Base-by-base conservation (phyloP, 2,888 invertebrate genomes). In the Trimorus sp. region DNA sequence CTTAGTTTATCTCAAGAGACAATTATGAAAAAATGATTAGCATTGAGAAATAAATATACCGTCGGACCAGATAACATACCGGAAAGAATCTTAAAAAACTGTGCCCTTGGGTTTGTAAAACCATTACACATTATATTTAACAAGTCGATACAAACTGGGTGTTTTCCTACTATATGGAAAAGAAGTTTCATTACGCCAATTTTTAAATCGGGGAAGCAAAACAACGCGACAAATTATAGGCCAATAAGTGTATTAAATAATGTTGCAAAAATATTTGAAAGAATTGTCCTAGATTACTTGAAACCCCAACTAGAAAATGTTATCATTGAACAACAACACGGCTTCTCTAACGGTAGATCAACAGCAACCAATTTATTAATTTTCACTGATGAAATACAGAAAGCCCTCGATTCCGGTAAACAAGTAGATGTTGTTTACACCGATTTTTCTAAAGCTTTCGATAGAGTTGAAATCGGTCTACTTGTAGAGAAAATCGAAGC, bases 391-490 rank as follows among this genome's bases (percentile, higher is more conserved):
- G 38, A 37, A 12, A 16, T 70, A 11, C 7, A 11, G 11, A 45
- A 14, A n/a, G 15, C 14, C 0, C n/a, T 59, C 1, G 69, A 58
- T 0, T 12, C 3, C 0, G 16, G 40, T 9, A 15, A 48, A 48
- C 69, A 69, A 49, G 40, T 58, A 8, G 69, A 69, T 59, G n/a
- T 58, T 0, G 49, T 59, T 12, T 85, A 85, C 48, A 84, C 82
- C 0, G 84, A 84, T 56, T 85, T 87, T n/a, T 66, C 53, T 0
- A 60, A 71, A 42, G 70, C 70, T 0, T 71, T 71, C 26, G 70
- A 53, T 40, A 26, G 5, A n/a, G 60, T 71, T 11, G 38, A 71
- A 26, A 26, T 26, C 4, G 26, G 26, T 26, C 4, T 26, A 4
- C 26, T 26, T 26, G 26, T 26, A 4, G 4, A 4, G 26, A 26